Percentiles rank a stretch among this genome's conserved stretches.
These are phyloP conservation scores for Crotalus helleri DNA, from an alignment of 2,113 vertebrate genomes.

Conservation along the genomic window DNA sequence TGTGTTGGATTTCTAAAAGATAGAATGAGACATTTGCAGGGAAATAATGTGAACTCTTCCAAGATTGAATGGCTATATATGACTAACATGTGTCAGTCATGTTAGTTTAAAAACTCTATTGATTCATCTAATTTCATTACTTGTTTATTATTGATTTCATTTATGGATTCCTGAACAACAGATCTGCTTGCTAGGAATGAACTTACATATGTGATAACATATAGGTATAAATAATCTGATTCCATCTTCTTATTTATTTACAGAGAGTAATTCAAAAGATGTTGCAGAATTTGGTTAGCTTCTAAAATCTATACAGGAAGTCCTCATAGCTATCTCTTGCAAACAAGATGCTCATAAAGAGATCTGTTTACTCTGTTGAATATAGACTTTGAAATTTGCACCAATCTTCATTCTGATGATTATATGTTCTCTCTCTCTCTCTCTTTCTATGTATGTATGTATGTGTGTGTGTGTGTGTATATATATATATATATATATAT, in stretches of 20 bases:
- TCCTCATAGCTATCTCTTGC: not conserved
- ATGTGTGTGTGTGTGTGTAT: no score
- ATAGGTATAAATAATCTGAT: not conserved
- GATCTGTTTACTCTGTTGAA: not conserved
- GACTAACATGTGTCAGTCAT: not conserved
- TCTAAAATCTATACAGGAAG: not conserved
- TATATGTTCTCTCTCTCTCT: no score
- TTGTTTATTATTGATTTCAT: not conserved
- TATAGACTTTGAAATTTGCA: not conserved
- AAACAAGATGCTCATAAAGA: not conserved
- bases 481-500: no score
- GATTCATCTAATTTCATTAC: not conserved
- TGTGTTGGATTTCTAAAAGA: conserved; percentile 43
- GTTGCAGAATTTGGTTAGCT: not conserved
- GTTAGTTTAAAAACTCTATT: not conserved
- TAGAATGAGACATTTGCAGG: conserved; percentile 31
- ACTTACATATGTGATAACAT: not conserved
- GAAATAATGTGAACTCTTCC: conserved; percentile 36
- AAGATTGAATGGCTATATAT: conserved; percentile 31
- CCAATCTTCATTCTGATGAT: not conserved
- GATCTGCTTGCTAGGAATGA: not conserved
- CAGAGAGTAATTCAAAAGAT: not conserved
- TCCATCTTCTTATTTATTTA: not conserved
- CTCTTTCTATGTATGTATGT: no score
- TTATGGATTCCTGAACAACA: not conserved